Evolutionary conservation across 2,888 invertebrate genomes (phyloP).

Genomic region (Pammene fasciana): DNA sequence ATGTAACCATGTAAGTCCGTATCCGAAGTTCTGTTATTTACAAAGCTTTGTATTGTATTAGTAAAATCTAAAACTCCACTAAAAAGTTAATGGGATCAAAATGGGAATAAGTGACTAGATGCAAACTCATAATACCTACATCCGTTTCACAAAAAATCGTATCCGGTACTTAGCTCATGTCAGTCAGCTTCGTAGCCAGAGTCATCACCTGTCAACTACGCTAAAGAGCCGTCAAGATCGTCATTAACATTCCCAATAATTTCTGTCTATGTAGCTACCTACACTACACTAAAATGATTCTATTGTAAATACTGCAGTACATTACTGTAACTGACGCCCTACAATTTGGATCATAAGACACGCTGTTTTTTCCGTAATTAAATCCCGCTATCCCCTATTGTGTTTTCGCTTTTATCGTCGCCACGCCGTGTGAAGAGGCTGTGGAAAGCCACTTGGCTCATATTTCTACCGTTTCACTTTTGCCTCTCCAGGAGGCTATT

Average conservation of each 20-base stretch:
- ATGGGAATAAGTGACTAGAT: no score
- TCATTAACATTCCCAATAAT: no score
- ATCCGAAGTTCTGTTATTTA: no score
- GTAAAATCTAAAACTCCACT: neutral
- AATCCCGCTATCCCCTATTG: slow-evolving; percentile 49
- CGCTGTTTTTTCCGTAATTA: slow-evolving; percentile 52
- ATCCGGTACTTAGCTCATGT: no score
- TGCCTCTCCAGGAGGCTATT: slow-evolving; percentile 31
- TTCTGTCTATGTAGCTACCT: no score
- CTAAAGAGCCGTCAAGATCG: no score
- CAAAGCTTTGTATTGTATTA: neutral
- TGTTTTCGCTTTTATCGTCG: slow-evolving; percentile 56
- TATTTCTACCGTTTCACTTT: slow-evolving; percentile 60
- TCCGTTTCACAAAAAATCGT: no score
- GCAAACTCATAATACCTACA: no score
- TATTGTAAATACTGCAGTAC: neutral
- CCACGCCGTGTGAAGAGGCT: slow-evolving; percentile 59
- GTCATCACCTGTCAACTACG: no score
- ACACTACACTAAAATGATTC: neutral
- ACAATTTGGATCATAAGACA: slow-evolving; percentile 35
- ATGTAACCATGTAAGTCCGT: neutral
- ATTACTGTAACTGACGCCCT: slow-evolving; percentile 21
- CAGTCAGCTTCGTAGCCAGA: no score
- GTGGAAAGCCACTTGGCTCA: slow-evolving; percentile 57
- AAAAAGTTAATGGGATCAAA: no score